These are phyloP conservation scores for Nephrocerus scutellatus DNA, from an alignment of 2,888 invertebrate genomes.

Conservation along the genomic window DNA sequence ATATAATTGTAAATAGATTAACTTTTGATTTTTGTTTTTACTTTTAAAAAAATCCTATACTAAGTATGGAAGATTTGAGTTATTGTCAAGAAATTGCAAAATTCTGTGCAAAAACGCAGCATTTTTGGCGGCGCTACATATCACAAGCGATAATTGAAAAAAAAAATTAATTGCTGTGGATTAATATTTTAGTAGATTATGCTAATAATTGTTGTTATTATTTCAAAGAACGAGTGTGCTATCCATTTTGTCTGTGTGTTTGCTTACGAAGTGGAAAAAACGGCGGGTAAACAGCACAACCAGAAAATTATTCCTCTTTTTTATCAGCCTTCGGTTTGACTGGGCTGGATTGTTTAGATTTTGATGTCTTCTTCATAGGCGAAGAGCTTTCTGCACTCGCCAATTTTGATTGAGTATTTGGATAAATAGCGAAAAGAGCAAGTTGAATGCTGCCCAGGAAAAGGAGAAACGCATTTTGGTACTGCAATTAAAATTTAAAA, in stretches of 20 bases:
- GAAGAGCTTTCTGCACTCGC: too few species aligned
- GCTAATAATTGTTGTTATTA: conserved; percentile 6
- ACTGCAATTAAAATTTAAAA: conserved; percentile 48
- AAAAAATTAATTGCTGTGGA: background rate
- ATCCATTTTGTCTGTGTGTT: conserved; percentile 16
- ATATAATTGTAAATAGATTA: background rate
- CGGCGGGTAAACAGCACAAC: background rate
- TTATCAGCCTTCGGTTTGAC: too few species aligned
- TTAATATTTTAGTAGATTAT: conserved; percentile 7
- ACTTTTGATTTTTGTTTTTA: conserved; percentile 1
- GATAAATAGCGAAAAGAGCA: conserved; percentile 62
- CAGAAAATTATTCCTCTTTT: conserved; percentile 25
- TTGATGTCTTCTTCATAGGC: too few species aligned
- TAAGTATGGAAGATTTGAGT: conserved; percentile 38
- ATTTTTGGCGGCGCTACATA: background rate
- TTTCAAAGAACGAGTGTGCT: too few species aligned
- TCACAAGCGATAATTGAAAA: background rate
- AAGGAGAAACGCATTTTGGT: conserved; percentile 65
- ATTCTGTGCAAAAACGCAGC: background rate
- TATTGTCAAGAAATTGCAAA: conserved; percentile 43
- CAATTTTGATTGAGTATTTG: conserved; percentile 52
- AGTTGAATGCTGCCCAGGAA: conserved; percentile 58
- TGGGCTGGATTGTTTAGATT: too few species aligned
- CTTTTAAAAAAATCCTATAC: background rate
- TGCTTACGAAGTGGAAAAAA: conserved; percentile 3